Conservation (phyloP, 2,113 vertebrate genomes). For the Platysteira castanea region DNA sequence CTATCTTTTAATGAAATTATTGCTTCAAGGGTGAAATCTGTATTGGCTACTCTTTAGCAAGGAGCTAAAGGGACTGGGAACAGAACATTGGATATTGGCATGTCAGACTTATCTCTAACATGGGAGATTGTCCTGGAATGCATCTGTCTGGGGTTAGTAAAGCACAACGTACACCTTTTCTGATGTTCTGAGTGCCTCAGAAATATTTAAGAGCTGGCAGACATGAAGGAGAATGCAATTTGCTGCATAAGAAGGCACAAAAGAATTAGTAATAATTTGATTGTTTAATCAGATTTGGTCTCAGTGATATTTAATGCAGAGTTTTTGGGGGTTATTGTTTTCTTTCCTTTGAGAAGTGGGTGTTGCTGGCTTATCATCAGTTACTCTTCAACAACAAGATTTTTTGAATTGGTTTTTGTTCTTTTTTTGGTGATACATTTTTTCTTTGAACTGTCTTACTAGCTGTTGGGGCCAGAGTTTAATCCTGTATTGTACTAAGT, state of each 20-base stretch:
- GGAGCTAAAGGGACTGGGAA: background rate
- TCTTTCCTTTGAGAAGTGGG: background rate
- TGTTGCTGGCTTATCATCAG: background rate
- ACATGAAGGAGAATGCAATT: background rate
- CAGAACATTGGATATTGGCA: background rate
- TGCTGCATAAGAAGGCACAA: background rate
- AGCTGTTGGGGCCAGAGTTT: background rate
- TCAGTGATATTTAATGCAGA: background rate
- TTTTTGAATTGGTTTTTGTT: background rate
- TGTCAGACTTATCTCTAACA: background rate
- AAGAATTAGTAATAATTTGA: background rate
- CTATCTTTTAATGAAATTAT: background rate
- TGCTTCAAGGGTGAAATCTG: background rate
- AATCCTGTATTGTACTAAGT: background rate
- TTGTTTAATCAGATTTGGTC: background rate
- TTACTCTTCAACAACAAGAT: background rate
- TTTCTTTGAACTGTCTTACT: background rate
- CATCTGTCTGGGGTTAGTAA: background rate
- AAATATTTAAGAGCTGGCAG: background rate
- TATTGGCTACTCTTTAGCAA: background rate
- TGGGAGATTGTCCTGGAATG: background rate
- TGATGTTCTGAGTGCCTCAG: background rate
- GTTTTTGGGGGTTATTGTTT: background rate
- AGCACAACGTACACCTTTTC: background rate
- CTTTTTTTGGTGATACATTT: background rate